These are phyloP conservation scores for Petrolisthes manimaculis DNA, from an alignment of 2,888 invertebrate genomes.

Conservation along the genomic window DNA sequence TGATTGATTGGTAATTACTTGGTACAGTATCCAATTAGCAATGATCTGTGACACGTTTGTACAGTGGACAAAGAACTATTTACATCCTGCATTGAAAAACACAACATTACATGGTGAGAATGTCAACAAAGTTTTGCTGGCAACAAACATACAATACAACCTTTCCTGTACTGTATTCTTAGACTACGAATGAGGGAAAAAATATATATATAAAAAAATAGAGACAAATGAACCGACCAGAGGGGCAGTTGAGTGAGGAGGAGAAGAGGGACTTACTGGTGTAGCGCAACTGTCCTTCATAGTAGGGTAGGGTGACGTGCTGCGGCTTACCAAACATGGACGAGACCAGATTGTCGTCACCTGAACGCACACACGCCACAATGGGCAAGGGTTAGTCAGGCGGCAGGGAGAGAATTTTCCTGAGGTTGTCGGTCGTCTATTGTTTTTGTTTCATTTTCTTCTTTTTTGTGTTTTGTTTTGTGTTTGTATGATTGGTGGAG, in stretches of 20 bases:
- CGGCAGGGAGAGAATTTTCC: slow-evolving; percentile 6
- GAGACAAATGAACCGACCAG: slow-evolving; percentile 5
- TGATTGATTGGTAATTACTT: too few relatives aligned
- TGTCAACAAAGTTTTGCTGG: neutral
- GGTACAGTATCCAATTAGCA: too few relatives aligned
- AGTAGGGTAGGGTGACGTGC: slow-evolving; percentile 85
- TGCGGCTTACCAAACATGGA: slow-evolving; percentile 81
- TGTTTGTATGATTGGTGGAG: too few relatives aligned
- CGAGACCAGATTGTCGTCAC: slow-evolving; percentile 73
- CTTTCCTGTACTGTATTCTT: slow-evolving; percentile 44
- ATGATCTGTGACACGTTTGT: too few relatives aligned
- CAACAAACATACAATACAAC: slow-evolving; percentile 2
- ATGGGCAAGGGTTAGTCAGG: slow-evolving; percentile 61
- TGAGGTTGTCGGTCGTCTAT: slow-evolving; percentile 2
- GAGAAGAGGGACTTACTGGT: slow-evolving; percentile 78
- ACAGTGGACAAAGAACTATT: too few relatives aligned
- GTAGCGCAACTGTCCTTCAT: slow-evolving; percentile 82
- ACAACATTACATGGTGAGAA: neutral
- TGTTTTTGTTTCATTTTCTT: neutral
- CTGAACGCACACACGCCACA: slow-evolving; percentile 67
- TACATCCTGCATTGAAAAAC: too few relatives aligned
- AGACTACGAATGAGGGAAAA: slow-evolving; percentile 9
- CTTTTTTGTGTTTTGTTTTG: neutral
- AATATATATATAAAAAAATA: slow-evolving; percentile 25
- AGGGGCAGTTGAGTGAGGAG: slow-evolving; percentile 7